These are phyloP conservation scores for Beris morrisii DNA, from an alignment of 2,888 invertebrate species.

Conservation along the genomic window DNA sequence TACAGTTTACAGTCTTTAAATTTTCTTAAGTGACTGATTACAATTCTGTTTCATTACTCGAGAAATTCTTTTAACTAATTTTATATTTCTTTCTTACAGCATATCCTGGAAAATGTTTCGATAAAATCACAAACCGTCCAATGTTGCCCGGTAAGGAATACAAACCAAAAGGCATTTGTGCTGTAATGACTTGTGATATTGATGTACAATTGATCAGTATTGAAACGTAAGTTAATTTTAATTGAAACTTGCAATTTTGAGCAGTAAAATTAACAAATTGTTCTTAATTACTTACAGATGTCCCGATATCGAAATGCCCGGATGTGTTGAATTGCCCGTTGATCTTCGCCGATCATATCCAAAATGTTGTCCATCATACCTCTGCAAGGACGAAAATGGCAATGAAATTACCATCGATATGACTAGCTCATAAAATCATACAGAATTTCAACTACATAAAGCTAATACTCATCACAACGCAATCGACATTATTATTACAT, in stretches of 20 bases:
- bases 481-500: neutral
- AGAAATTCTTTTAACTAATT: no score
- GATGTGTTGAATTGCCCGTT: constrained; percentile 52
- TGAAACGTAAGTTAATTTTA: constrained; percentile 45
- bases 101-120: constrained; percentile 54
- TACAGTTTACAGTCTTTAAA: no score
- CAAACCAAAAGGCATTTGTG: constrained; percentile 55
- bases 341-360: constrained; percentile 52
- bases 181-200: constrained; percentile 53
- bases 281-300: constrained; percentile 41
- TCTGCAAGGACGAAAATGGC: constrained; percentile 53
- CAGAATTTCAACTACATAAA: constrained; percentile 1
- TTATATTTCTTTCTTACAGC: constrained; percentile 43
- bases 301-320: constrained; percentile 53
- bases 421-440: constrained; percentile 15
- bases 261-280: neutral
- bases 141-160: constrained; percentile 54
- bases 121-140: constrained; percentile 51
- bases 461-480: neutral
- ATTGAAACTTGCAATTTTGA: neutral
- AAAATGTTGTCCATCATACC: constrained; percentile 54
- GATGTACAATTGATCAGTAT: constrained; percentile 50
- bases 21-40: no score
- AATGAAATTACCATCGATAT: constrained; percentile 48
- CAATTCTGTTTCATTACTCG: no score